Percentiles rank a stretch among this genome's conserved stretches.
phyloP scores from a whole-genome alignment of 2,888 invertebrate species.

The Acleris literana region DNA sequence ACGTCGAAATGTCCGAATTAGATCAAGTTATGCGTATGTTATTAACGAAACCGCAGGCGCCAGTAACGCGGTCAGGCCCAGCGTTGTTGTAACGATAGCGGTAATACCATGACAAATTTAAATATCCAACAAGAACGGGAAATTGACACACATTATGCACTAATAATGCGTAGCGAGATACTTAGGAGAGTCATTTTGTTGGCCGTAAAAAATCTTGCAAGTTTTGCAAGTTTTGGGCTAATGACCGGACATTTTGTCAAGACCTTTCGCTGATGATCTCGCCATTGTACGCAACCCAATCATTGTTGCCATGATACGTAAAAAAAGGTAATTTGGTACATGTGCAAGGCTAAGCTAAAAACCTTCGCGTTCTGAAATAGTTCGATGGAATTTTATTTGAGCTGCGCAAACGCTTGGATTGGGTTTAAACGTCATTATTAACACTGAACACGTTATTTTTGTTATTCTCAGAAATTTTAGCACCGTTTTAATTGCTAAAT shows the following conservation, averaged over 20 bases:
- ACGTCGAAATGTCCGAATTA: background rate
- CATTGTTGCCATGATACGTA: background rate
- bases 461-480: too few relatives aligned
- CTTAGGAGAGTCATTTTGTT: constrained; percentile 31
- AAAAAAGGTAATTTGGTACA: constrained; percentile 4
- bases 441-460: too few relatives aligned
- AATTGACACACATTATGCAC: constrained; percentile 30
- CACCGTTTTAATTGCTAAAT: too few relatives aligned
- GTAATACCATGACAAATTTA: constrained; percentile 17
- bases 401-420: too few relatives aligned
- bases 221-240: constrained; percentile 28
- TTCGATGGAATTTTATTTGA: too few relatives aligned
- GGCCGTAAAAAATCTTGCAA: constrained; percentile 31
- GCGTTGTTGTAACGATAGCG: constrained; percentile 19
- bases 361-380: background rate
- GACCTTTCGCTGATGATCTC: constrained; percentile 14
- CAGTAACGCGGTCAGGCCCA: constrained; percentile 1
- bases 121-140: constrained; percentile 23
- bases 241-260: constrained; percentile 25
- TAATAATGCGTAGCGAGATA: constrained; percentile 35
- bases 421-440: too few relatives aligned
- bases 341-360: constrained; percentile 6
- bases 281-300: background rate
- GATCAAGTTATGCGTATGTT: constrained; percentile 1
- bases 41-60: constrained; percentile 12